Base-by-base conservation (phyloP, 2,888 invertebrate species). In the Amphiduros pacificus region DNA sequence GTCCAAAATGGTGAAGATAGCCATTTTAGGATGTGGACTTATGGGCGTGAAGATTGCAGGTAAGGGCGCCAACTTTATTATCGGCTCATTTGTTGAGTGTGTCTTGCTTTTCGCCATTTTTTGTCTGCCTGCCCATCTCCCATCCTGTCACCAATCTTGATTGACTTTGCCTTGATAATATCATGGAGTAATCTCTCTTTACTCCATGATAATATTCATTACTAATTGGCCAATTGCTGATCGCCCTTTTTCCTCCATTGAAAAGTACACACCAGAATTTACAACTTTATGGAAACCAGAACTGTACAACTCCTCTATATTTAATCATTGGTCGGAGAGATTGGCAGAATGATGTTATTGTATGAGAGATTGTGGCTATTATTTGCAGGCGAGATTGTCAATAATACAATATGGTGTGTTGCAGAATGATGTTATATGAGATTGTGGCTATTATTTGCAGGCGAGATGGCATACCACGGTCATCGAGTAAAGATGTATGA, bases 41-140 rank as follows among this genome's bases (percentile, higher is more conserved):
- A 72, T 84, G 66, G 84, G 84, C 9, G 70, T 79, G 11, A 83
- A 83, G 71, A 83, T 84, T 62, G 83, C 83, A 70, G 83, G 83
- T 81, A 71, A 55, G 51, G 44, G 22, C 44, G 22, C 22, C 17
- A 44, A 44, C 6, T n/a, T 17, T 44, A 44, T 11, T 36, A 17
- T 36, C 11, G 36, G 11, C 36, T 36, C n/a, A n/a, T n/a, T n/a
- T n/a, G n/a, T n/a, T n/a, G n/a, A n/a, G n/a, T n/a, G n/a, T n/a
- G n/a, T n/a, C n/a, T n/a, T n/a, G n/a, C n/a, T n/a, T n/a, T n/a
- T n/a, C n/a, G n/a, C n/a, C n/a, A n/a, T n/a, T n/a, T n/a, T n/a
- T n/a, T n/a, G n/a, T n/a, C n/a, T n/a, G n/a, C n/a, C n/a, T n/a
- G n/a, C n/a, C n/a, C n/a, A n/a, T n/a, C n/a, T n/a, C n/a, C n/a